A percentile compares a stretch with the other conserved stretches of the same genome.
These are phyloP conservation scores for Anoplophora glabripennis DNA, from an alignment of 1,140 invertebrate genomes.

Conservation along the genomic window DNA sequence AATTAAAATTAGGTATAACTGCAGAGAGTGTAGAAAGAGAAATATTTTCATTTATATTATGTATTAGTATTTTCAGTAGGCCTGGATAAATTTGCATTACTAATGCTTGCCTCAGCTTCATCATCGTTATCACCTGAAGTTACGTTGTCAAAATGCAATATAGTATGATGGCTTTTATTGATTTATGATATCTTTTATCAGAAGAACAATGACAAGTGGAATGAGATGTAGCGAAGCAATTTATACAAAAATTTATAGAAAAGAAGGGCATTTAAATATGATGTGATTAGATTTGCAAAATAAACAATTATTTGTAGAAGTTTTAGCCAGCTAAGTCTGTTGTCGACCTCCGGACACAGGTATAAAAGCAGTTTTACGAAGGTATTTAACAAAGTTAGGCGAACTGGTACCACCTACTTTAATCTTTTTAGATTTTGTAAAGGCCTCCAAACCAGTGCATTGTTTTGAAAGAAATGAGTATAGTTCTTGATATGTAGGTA, in stretches of 20 bases:
- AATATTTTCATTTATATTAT: not conserved
- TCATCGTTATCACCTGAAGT: not conserved
- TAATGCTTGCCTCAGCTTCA: not conserved
- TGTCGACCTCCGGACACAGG: too few relatives aligned
- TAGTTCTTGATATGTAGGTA: too few relatives aligned
- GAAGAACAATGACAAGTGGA: not conserved
- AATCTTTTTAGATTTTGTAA: too few relatives aligned
- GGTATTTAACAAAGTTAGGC: too few relatives aligned
- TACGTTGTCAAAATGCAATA: not conserved
- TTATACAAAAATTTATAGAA: not conserved
- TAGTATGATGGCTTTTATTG: not conserved
- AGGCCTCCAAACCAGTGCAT: too few relatives aligned
- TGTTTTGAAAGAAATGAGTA: too few relatives aligned
- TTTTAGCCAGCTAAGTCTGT: too few relatives aligned
- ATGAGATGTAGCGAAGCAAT: slow-evolving; percentile 1
- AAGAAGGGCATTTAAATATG: not conserved
- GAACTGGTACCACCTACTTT: too few relatives aligned
- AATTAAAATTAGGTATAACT: not conserved
- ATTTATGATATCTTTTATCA: not conserved
- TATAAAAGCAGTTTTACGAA: too few relatives aligned
- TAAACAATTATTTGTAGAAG: not conserved
- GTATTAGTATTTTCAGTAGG: not conserved
- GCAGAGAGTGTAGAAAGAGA: not conserved
- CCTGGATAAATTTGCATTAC: not conserved
- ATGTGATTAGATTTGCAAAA: slow-evolving; percentile 1